These are phyloP conservation scores for Leptarthrus brevirostris DNA, from an alignment of 2,888 invertebrate genomes.

Conservation along the genomic window DNA sequence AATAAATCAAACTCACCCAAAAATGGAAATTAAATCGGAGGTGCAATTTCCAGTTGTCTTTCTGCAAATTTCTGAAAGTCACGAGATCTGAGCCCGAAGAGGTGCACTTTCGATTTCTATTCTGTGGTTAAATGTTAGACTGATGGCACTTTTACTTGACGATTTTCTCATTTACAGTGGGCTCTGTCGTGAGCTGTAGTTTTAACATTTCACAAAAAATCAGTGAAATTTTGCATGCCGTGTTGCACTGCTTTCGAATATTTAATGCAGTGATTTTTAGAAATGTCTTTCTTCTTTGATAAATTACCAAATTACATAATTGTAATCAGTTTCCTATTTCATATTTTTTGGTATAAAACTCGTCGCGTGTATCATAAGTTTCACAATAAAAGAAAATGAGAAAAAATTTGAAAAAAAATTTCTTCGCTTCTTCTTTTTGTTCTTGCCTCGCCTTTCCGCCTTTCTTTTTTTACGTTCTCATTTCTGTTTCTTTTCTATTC, in stretches of 20 bases:
- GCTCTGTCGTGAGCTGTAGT: neutral
- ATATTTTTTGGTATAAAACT: too few species aligned
- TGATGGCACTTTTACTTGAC: slow-evolving; percentile 22
- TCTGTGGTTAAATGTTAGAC: neutral
- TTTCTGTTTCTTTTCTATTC: too few species aligned
- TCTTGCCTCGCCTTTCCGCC: too few species aligned
- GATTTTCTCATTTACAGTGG: neutral
- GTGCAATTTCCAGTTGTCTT: slow-evolving; percentile 7
- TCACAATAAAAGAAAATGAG: too few species aligned
- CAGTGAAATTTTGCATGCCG: slow-evolving; percentile 28
- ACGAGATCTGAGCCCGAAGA: neutral
- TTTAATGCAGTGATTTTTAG: too few species aligned
- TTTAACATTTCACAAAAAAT: neutral
- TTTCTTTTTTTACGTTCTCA: too few species aligned
- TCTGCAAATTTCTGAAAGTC: neutral
- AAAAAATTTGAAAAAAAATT: too few species aligned
- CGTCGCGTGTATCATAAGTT: too few species aligned
- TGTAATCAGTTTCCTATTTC: too few species aligned
- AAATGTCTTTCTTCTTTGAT: too few species aligned
- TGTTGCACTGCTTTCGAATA: neutral
- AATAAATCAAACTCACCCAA: slow-evolving; percentile 8
- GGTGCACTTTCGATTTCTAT: slow-evolving; percentile 23
- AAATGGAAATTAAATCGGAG: slow-evolving; percentile 3
- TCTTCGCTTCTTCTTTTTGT: too few species aligned
- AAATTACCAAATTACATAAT: too few species aligned